Evolutionary conservation across 1,140 invertebrate genomes (phyloP).

Genomic region (Caligus rogercresseyi): DNA sequence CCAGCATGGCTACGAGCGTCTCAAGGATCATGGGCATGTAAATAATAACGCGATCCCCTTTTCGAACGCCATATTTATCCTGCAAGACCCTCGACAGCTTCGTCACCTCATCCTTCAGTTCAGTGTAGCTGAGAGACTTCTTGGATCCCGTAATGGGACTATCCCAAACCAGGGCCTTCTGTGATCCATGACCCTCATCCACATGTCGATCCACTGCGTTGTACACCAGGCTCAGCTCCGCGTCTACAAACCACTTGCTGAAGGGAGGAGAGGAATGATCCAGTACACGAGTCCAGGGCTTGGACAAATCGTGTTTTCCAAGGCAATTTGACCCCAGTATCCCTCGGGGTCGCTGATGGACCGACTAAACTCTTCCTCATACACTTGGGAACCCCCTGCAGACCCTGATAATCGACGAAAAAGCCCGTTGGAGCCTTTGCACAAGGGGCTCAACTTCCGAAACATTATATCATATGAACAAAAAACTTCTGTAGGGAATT

Average conservation of each 20-base stretch:
- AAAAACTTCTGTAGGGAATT: too few relatives aligned
- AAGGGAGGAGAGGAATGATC: conserved; percentile 65
- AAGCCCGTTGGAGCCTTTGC: background rate
- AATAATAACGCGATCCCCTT: conserved; percentile 60
- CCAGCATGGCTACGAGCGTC: conserved; percentile 64
- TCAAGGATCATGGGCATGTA: conserved; percentile 83
- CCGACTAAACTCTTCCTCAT: conserved; percentile 25
- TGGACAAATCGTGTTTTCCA: conserved; percentile 50
- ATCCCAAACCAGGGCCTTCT: conserved; percentile 68
- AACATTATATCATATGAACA: background rate
- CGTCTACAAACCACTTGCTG: conserved; percentile 80
- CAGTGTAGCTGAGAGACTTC: background rate
- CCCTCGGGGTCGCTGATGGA: conserved; percentile 58
- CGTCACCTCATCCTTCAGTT: conserved; percentile 3
- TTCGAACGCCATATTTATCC: conserved; percentile 45
- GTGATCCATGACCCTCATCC: conserved; percentile 49
- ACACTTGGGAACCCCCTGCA: background rate
- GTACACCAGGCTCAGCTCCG: conserved; percentile 77
- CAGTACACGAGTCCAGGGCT: conserved; percentile 59
- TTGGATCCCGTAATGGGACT: conserved; percentile 54
- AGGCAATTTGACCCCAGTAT: conserved; percentile 64
- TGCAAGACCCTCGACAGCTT: conserved; percentile 53
- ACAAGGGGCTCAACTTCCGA: background rate
- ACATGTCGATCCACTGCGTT: conserved; percentile 82
- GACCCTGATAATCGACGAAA: background rate